A percentile compares a stretch with the other conserved stretches of the same genome.
These are phyloP conservation scores for Neosilurus hyrtlii DNA, from an alignment of 2,797 vertebrate genomes.

Conservation along the genomic window DNA sequence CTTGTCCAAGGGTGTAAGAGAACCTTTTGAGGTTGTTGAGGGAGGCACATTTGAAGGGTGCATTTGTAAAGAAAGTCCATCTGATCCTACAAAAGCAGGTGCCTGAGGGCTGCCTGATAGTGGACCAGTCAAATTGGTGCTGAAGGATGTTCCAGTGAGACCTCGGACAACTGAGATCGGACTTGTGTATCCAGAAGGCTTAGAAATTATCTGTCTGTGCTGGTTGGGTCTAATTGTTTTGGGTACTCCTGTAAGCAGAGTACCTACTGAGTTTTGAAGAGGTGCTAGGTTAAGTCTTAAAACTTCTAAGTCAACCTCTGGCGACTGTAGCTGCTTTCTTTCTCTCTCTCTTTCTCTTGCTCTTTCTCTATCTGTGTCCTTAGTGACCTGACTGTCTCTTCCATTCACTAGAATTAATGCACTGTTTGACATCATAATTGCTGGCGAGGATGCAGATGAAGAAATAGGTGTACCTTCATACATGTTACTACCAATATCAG, in stretches of 20 bases:
- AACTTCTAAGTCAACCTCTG: constrained; percentile 84
- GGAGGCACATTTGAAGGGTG: constrained; percentile 66
- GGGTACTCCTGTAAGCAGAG: constrained; percentile 47
- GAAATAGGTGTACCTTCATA: constrained; percentile 58
- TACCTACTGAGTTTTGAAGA: constrained; percentile 46
- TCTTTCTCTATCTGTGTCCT: constrained; percentile 49
- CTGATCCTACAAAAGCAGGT: constrained; percentile 65
- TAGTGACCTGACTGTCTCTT: constrained; percentile 44
- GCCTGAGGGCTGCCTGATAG: constrained; percentile 70
- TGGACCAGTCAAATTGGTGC: constrained; percentile 33
- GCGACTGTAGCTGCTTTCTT: constrained; percentile 67
- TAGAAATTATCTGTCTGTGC: constrained; percentile 72
- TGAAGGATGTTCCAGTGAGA: constrained; percentile 49
- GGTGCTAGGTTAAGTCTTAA: constrained; percentile 77
- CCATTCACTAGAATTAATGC: constrained; percentile 43
- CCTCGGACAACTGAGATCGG: constrained; percentile 64
- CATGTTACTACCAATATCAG: constrained; percentile 58
- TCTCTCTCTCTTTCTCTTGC: constrained; percentile 51
- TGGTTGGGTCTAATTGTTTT: constrained; percentile 59
- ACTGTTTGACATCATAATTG: constrained; percentile 50
- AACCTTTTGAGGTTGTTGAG: constrained; percentile 60
- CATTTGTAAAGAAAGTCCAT: constrained; percentile 54
- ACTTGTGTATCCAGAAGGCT: constrained; percentile 71
- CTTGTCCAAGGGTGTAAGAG: constrained; percentile 70
- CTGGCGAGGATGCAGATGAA: constrained; percentile 54